Percentiles rank a stretch among this genome's conserved stretches.
Conservation (phyloP, 2,113 vertebrate genomes). For the Muscicapa adusta region DNA sequence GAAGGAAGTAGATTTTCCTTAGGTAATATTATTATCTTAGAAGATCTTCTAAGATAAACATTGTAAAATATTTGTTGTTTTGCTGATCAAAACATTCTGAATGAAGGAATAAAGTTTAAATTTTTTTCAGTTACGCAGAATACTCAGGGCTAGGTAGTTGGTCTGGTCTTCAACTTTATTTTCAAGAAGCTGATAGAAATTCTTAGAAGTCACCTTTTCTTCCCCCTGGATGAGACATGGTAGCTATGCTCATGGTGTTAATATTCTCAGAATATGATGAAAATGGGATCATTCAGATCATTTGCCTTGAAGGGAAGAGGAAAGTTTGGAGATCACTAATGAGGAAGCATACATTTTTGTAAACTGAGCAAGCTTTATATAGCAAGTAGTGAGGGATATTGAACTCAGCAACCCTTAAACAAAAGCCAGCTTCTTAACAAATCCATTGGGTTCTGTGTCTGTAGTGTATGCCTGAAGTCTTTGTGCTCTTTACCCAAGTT, state of each 20-base stretch:
- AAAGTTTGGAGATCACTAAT: neutral
- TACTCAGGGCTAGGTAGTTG: neutral
- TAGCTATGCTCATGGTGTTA: neutral
- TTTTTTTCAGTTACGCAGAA: neutral
- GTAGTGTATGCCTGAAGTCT: neutral
- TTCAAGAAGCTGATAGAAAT: neutral
- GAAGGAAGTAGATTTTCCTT: neutral
- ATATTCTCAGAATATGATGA: neutral
- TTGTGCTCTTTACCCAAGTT: neutral
- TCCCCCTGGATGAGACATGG: accelerated
- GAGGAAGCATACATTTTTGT: neutral
- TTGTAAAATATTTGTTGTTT: neutral
- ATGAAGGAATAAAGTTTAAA: neutral
- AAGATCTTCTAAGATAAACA: neutral
- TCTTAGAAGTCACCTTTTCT: neutral
- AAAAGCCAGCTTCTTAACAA: neutral
- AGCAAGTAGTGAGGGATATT: neutral
- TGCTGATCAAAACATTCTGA: neutral
- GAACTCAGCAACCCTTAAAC: neutral
- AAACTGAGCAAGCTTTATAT: neutral
- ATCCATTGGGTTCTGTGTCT: neutral
- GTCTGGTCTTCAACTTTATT: neutral
- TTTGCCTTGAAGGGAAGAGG: neutral
- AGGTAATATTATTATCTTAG: neutral
- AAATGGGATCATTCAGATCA: neutral